Base-by-base conservation (phyloP, 2,888 invertebrate species). In the Euphydryas editha region DNA sequence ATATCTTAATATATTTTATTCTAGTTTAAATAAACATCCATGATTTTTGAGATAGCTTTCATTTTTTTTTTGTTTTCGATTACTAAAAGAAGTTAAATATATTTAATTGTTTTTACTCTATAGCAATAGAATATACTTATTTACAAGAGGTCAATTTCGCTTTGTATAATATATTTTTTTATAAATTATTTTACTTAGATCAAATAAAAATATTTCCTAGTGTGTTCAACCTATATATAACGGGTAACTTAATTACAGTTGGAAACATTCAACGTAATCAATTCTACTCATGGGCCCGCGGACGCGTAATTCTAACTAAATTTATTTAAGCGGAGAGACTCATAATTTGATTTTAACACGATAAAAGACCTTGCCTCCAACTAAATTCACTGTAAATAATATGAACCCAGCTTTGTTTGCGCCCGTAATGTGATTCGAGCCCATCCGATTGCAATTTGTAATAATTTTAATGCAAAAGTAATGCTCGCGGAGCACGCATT, bases 311-410 rank as follows among this genome's bases (percentile, higher is more conserved):
- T 56, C 67, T 64, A 70, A 65, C 68, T 54, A 65, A 68, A 68
- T 62, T 62, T 62, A 65, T 69, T 72, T 64, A 55, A 71, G 72
- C 70, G 66, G 86, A 88, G 83, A 83, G 87, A 76, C 78, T 80
- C 83, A 84, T 90, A 90, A 91, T 90, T 91, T 79, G 80, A 75
- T 82, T 84, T 83, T 87, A 90, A 91, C 85, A 83, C 81, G 78
- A 91, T 91, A 85, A 85, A 83, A 75, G 49, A 20, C 74, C 73
- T 71, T 72, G 75, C 77, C 77, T 73, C 76, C 82, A 87, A 87
- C 82, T 86, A 77, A 76, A 88, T 88, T 86, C 79, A 72, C 72
- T 79, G 80, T 81, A 81, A 87, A 86, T 84, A 85, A 84, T 81
- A 77, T 75, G 70, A 76, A 72, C 70, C 66, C 74, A 70, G 65